These are phyloP conservation scores for Nasonia oneida DNA, from an alignment of 2,888 invertebrate species.

Conservation along the genomic window DNA sequence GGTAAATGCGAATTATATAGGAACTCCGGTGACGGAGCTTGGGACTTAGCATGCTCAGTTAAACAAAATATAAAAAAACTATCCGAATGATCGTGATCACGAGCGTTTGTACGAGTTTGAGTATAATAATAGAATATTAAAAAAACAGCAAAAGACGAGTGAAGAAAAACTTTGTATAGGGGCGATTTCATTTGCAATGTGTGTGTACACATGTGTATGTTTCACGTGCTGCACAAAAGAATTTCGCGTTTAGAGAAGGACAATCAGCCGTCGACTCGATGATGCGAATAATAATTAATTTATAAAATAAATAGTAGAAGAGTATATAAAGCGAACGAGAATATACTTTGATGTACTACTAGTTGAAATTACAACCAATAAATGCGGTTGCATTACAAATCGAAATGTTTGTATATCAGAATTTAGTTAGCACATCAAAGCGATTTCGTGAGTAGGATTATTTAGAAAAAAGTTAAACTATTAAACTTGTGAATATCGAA, in stretches of 20 bases:
- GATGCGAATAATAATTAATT: constrained; percentile 67
- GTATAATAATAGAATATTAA: constrained; percentile 4
- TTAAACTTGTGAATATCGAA: constrained; percentile 47
- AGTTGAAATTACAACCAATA: constrained; percentile 9
- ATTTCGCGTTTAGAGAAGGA: constrained; percentile 79
- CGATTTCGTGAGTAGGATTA: constrained; percentile 52
- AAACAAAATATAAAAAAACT: constrained; percentile 67
- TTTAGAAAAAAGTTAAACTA: constrained; percentile 21
- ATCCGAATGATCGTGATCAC: constrained; percentile 73
- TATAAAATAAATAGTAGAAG: constrained; percentile 47
- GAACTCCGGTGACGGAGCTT: constrained; percentile 78
- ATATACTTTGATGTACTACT: constrained; percentile 19
- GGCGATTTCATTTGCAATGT: constrained; percentile 64
- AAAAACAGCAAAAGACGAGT: constrained; percentile 64
- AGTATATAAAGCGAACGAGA: constrained; percentile 23
- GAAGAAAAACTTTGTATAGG: constrained; percentile 53
- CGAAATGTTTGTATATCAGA: background rate
- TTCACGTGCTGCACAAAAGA: constrained; percentile 71
- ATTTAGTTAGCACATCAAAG: constrained; percentile 50
- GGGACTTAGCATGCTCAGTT: constrained; percentile 80
- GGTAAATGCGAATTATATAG: constrained; percentile 66
- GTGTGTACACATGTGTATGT: constrained; percentile 58
- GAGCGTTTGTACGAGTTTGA: constrained; percentile 62
- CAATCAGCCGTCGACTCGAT: constrained; percentile 76
- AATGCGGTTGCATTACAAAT: background rate